Conservation (phyloP, 2,797 vertebrate genomes). For the Hephaestus fuliginosus region DNA sequence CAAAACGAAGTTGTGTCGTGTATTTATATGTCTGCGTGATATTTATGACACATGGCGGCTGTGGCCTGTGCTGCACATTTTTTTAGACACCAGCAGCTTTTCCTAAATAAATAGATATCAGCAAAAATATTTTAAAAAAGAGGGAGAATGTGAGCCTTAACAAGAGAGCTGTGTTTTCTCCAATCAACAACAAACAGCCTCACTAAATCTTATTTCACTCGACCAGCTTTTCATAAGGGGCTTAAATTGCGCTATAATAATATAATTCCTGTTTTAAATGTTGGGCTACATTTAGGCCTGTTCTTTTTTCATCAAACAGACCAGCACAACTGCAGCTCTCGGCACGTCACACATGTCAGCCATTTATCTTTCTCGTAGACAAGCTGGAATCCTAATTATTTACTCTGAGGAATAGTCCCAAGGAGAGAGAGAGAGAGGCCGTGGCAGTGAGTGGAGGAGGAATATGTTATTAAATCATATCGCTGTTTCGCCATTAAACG, state of each 20-base stretch:
- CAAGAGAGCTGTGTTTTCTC: background rate
- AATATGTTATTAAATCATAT: conserved; percentile 93
- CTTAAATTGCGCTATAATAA: background rate
- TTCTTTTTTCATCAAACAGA: conserved; percentile 32
- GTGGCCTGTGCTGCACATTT: too few relatives aligned
- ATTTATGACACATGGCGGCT: background rate
- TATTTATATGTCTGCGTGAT: background rate
- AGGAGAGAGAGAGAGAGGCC: conserved; percentile 60
- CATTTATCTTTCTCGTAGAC: conserved; percentile 94
- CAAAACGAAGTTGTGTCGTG: background rate
- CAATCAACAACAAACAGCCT: background rate
- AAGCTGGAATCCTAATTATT: conserved; percentile 94
- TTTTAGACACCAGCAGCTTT: background rate
- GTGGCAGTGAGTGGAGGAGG: conserved; percentile 82
- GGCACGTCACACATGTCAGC: conserved; percentile 93
- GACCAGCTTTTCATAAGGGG: background rate
- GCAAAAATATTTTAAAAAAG: too few relatives aligned
- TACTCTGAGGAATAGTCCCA: conserved; percentile 93
- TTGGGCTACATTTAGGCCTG: background rate
- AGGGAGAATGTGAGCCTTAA: background rate
- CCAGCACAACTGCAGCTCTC: conserved; percentile 81
- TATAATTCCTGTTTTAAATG: background rate
- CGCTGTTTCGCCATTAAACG: conserved; percentile 86
- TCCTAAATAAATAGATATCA: background rate
- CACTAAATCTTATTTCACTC: background rate